A percentile compares a stretch with the other conserved stretches of the same genome.
These are phyloP conservation scores for Acromyrmex heyeri DNA, from an alignment of 1,140 invertebrate genomes.

Conservation along the genomic window DNA sequence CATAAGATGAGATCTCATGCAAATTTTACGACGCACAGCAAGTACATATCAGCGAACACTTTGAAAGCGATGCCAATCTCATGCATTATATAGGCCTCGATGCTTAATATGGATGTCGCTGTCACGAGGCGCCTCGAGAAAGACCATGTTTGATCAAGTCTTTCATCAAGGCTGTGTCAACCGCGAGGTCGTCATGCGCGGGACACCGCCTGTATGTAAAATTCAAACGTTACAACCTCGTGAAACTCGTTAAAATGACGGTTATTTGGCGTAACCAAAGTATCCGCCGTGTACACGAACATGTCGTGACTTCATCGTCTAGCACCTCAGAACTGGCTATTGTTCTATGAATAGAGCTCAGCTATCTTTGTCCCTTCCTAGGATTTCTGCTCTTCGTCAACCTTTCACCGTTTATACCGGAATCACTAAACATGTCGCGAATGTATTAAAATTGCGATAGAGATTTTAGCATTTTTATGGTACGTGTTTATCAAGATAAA, in stretches of 20 bases:
- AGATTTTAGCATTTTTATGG: conserved; percentile 10
- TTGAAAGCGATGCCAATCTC: conserved; percentile 24
- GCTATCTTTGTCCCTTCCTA: conserved; percentile 57
- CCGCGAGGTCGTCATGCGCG: conserved; percentile 62
- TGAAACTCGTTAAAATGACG: conserved; percentile 70
- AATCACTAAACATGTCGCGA: neutral
- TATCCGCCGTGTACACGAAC: conserved; percentile 63
- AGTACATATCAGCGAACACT: neutral
- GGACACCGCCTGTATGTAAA: conserved; percentile 56
- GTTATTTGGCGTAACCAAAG: conserved; percentile 75
- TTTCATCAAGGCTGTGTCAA: conserved; percentile 63
- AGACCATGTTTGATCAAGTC: conserved; percentile 55
- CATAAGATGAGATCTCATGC: conserved; percentile 16
- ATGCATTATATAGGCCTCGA: conserved; percentile 51
- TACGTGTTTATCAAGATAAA: neutral
- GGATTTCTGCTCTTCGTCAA: conserved; percentile 48
- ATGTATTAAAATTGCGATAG: conserved; percentile 13
- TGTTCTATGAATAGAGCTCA: conserved; percentile 74
- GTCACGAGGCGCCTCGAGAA: conserved; percentile 26
- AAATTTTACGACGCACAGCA: conserved; percentile 33
- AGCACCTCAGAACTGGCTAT: conserved; percentile 72
- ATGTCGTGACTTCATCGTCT: conserved; percentile 80
- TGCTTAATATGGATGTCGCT: conserved; percentile 57
- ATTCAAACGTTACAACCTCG: conserved; percentile 43
- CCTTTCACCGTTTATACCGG: conserved; percentile 57